Percentiles rank a stretch among this genome's conserved stretches.
phyloP scores from a whole-genome alignment of 2,797 vertebrate genomes.

The Botia almorhae region DNA sequence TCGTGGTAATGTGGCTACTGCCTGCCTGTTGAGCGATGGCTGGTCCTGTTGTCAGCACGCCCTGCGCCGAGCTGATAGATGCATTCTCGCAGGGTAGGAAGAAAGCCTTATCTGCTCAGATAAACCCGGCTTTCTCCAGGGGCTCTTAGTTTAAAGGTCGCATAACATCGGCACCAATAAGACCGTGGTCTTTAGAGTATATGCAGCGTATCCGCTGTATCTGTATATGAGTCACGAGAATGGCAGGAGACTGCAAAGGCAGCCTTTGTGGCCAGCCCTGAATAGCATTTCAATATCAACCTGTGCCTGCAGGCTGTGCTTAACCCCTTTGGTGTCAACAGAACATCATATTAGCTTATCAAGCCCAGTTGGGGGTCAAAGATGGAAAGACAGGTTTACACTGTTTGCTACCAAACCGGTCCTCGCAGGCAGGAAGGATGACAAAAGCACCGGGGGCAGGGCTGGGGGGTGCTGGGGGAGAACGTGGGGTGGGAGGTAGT shows the following conservation, averaged over 20 bases:
- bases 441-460: neutral
- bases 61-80: constrained; percentile 42
- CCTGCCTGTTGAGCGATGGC: constrained; percentile 32
- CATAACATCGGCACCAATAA: constrained; percentile 41
- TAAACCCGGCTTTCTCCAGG: constrained; percentile 50
- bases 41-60: constrained; percentile 31
- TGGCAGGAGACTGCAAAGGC: constrained; percentile 31
- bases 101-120: constrained; percentile 55
- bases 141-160: constrained; percentile 58
- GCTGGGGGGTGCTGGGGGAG: constrained; percentile 16
- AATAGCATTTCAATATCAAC: constrained; percentile 60
- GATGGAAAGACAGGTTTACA: constrained; percentile 60
- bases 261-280: constrained; percentile 45
- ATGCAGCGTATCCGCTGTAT: constrained; percentile 51
- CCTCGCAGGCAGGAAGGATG: neutral
- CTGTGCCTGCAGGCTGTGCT: constrained; percentile 53
- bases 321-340: constrained; percentile 52
- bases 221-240: constrained; percentile 47
- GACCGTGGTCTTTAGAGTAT: constrained; percentile 42
- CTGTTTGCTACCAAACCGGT: constrained; percentile 57
- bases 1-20: constrained; percentile 25
- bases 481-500: constrained; percentile 25
- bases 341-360: constrained; percentile 57
- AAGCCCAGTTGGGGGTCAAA: constrained; percentile 37
- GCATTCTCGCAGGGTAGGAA: constrained; percentile 41